Conservation (phyloP, 2,888 invertebrate species). For the Chesias legatella region DNA sequence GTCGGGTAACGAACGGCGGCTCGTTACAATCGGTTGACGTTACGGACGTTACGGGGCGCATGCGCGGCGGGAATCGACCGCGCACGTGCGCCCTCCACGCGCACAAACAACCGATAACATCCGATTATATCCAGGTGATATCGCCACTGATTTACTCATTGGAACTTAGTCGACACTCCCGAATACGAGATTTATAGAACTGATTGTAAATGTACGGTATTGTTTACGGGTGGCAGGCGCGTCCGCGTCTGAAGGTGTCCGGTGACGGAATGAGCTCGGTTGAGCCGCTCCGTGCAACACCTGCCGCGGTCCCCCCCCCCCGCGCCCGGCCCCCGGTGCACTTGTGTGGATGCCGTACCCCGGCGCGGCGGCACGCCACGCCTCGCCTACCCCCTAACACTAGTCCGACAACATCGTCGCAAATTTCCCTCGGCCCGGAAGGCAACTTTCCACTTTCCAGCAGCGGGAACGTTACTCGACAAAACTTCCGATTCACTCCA, state of each 20-base stretch:
- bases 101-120: constrained; percentile 40
- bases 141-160: constrained; percentile 13
- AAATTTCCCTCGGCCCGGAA: constrained; percentile 9
- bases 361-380: constrained; percentile 42
- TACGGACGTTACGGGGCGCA: constrained; percentile 46
- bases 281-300: constrained; percentile 52
- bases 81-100: constrained; percentile 52
- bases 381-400: constrained; percentile 51
- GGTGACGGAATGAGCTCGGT: constrained; percentile 50
- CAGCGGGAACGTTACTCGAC: background rate
- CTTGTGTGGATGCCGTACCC: constrained; percentile 63
- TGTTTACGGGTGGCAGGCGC: constrained; percentile 27
- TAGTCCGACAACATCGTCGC: constrained; percentile 8
- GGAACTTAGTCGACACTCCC: constrained; percentile 5
- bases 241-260: constrained; percentile 39
- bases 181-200: too few species aligned
- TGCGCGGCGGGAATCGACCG: constrained; percentile 68
- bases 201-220: too few species aligned
- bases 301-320: constrained; percentile 49
- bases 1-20: constrained; percentile 19
- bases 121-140: constrained; percentile 18
- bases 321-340: constrained; percentile 42
- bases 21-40: constrained; percentile 38
- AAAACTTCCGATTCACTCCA: background rate
- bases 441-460: constrained; percentile 10